Evolutionary conservation across 2,113 vertebrate species (phyloP).

Genomic region (Syngnathus scovelli): DNA sequence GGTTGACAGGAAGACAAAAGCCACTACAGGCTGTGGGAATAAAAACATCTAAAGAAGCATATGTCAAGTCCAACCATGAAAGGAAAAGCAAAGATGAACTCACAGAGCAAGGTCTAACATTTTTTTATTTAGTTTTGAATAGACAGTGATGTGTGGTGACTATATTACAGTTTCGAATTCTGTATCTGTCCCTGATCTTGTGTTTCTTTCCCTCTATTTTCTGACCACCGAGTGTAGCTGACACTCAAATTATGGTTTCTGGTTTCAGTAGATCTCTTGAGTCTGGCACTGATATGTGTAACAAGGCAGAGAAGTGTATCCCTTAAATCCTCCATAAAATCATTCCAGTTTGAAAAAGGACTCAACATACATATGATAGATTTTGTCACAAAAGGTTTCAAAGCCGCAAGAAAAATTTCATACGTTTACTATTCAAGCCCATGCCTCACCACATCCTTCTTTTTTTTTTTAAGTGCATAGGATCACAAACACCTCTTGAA

Average conservation of each 20-base stretch:
- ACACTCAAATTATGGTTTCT: slow-evolving; percentile 55
- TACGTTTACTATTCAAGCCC: slow-evolving; percentile 16
- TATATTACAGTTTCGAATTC: slow-evolving; percentile 27
- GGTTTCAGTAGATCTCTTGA: slow-evolving; percentile 43
- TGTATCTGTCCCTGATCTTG: slow-evolving; percentile 2
- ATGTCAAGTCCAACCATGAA: slow-evolving; percentile 43
- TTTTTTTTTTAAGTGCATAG: neutral
- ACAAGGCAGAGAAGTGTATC: slow-evolving; percentile 17
- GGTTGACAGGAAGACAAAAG: slow-evolving; percentile 43
- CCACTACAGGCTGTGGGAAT: slow-evolving; percentile 35
- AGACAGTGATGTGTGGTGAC: slow-evolving; percentile 6
- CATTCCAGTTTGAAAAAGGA: slow-evolving; percentile 13
- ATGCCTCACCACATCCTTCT: slow-evolving; percentile 4
- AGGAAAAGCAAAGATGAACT: slow-evolving; percentile 12
- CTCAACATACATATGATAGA: slow-evolving; percentile 9
- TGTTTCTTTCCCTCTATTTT: slow-evolving; percentile 31
- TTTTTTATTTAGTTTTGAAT: slow-evolving; percentile 25
- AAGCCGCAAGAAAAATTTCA: slow-evolving; percentile 25
- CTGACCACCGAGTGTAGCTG: slow-evolving; percentile 34
- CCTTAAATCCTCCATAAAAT: slow-evolving; percentile 13
- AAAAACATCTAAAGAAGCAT: slow-evolving; percentile 16
- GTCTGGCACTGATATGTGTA: slow-evolving; percentile 45
- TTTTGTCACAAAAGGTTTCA: slow-evolving; percentile 11
- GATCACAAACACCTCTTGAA: slow-evolving; percentile 36
- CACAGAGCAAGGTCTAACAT: slow-evolving; percentile 9